Evolutionary conservation across 1,140 invertebrate genomes (phyloP), one percentile per base, ranked within the genome.

Genomic region (Plutomurus gul): DNA sequence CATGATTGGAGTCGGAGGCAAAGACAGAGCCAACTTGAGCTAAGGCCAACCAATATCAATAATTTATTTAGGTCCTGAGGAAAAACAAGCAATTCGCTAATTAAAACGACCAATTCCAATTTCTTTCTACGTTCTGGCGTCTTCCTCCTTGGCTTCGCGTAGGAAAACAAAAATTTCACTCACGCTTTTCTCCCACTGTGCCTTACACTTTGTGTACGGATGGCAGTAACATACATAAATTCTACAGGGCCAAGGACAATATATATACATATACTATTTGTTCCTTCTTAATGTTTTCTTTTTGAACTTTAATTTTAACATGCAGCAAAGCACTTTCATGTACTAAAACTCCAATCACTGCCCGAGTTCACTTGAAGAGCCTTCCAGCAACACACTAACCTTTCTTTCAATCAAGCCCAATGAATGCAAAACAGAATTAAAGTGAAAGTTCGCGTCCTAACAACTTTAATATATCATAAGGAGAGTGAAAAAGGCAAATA

Each of bases 71-170:
- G 71, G 10, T 43, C 47, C 71, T 33, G 40, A 51, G 47, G 76
- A 39, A 79, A 79, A 79, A 79, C 77, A 79, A 79, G 49, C 77
- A 79, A 40, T 79, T 74, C 51, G 18, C 77, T 79, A 79, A 79
- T 79, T 79, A 79, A 79, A 79, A 75, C 30, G 71, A 43, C 77
- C 13, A 65, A 33, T 27, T 46, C 22, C 65, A 6, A 73, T 13
- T 40, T 22, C 20, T 5, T n/a, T 37, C 70, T 10, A 65, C 13
- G 37, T n/a, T 7, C 22, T 51, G 22, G 22, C 47, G 16, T 5
- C 47, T 18, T 51, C 47, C 16, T 51, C 16, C n/a, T 49, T 1
- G 5, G 20, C 47, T 1, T 51, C n/a, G 25, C 47, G 18, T 51
- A 22, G 20, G 20, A 18, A 51, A 51, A 51, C 7, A 51, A 10